Base-by-base conservation (phyloP, 2,797 vertebrate species). In the Acanthornis magna region DNA sequence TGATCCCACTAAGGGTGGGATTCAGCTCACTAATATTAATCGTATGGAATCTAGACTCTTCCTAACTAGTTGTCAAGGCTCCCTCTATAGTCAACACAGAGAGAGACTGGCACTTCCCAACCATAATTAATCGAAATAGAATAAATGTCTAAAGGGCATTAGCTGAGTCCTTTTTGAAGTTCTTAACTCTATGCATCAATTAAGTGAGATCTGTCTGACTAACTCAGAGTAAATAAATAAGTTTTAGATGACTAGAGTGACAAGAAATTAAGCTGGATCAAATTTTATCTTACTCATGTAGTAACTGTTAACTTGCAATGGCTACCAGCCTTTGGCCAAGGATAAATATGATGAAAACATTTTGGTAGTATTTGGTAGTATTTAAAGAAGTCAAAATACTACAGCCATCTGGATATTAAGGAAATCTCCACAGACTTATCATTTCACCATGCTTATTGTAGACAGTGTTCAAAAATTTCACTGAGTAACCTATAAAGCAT, bases 51-150 rank as follows among this genome's bases (percentile, higher is more conserved):
- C 34, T 20, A 36, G 30, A 19, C 29, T 85, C 26, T 61, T 88
- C 42, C 70, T 68, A 26, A 32, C 36, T 53, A 34, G 50, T 61
- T 93, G 78, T 85, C 96, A 94, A 96, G 71, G 92, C 74, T 94
- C 89, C 87, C 79, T 96, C 91, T 94, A 62, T 89, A 89, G 94
- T 91, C 79, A 91, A 77, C 36, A 89, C 8, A 87, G 60, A 89
- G 71, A 75, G 89, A 74, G 70, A 63, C 67, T 83, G 53, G 40
- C 32, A 55, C 13, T 90, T 70, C 83, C 25, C 42, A 80, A 20
- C 12, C n/a, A 29, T 15, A 30, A 55, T 75, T 78, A 85, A 80
- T 34, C 1, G 0, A 88, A 74, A 75, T 38, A 50, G 27, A 88
- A 65, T 68, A 71, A 89, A 80, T 63, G 22, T 80, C 65, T 83